Conservation (phyloP, 2,113 vertebrate genomes). For the Arizona elegans region DNA sequence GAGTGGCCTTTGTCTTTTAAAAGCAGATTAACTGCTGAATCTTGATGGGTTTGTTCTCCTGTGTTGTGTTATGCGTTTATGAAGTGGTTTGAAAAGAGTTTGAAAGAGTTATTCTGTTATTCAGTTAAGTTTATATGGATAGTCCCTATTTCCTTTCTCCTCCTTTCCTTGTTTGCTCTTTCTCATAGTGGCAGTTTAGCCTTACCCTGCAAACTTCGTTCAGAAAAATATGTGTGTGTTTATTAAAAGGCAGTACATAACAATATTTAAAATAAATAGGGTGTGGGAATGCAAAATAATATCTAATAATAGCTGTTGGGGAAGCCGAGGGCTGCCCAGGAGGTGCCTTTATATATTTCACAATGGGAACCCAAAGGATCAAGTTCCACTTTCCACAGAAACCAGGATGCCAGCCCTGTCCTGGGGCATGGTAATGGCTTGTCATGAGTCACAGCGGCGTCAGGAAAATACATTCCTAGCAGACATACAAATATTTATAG, state of each 20-base stretch:
- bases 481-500: constrained; percentile 10
- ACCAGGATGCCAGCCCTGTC: not conserved
- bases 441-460: not conserved
- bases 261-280: not conserved
- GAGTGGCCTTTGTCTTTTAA: too few relatives aligned
- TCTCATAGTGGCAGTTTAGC: not conserved
- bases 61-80: too few relatives aligned
- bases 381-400: not conserved
- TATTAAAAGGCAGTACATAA: not conserved
- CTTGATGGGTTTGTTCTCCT: too few relatives aligned
- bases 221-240: not conserved
- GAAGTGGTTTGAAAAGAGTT: too few relatives aligned
- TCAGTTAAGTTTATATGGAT: not conserved
- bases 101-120: too few relatives aligned
- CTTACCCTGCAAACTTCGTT: not conserved
- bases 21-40: too few relatives aligned
- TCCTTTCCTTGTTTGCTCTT: not conserved
- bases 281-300: not conserved
- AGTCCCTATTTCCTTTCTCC: not conserved
- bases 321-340: not conserved
- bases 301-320: not conserved
- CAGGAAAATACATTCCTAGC: constrained; percentile 11
- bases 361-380: not conserved
- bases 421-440: not conserved
- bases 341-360: not conserved